A percentile compares a stretch with the other conserved stretches of the same genome.
Conservation (phyloP, 2,888 invertebrate species). For the Rugalucina vietnamica region DNA sequence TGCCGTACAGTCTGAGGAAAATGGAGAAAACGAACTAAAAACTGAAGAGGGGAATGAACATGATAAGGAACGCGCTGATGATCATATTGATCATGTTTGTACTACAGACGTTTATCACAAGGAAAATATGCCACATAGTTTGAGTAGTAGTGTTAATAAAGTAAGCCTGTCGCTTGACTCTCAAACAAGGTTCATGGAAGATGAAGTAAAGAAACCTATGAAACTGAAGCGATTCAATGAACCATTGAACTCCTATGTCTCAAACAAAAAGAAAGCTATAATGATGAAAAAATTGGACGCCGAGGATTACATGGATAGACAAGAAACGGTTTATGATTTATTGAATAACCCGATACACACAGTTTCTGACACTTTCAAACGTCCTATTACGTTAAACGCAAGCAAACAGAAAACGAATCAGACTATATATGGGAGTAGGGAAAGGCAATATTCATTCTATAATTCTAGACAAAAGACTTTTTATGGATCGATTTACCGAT, state of each 20-base stretch:
- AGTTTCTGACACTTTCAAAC: neutral
- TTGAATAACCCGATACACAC: neutral
- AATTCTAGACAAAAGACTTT: slow-evolving; percentile 9
- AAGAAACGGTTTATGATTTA: slow-evolving; percentile 31
- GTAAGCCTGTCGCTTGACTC: slow-evolving; percentile 64
- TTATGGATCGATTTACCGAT: slow-evolving; percentile 15
- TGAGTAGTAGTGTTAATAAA: slow-evolving; percentile 52
- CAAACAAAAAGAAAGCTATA: slow-evolving; percentile 47
- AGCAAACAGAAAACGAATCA: neutral
- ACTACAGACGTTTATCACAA: neutral
- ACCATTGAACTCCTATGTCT: slow-evolving; percentile 67
- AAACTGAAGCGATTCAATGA: slow-evolving; percentile 68
- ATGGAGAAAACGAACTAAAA: slow-evolving; percentile 23
- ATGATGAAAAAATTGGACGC: slow-evolving; percentile 27
- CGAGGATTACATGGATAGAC: slow-evolving; percentile 22
- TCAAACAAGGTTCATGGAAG: no score
- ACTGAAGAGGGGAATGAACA: neutral
- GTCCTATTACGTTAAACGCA: neutral
- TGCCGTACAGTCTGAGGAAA: slow-evolving; percentile 19
- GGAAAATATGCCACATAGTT: neutral
- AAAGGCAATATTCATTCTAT: neutral
- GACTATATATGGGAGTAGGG: neutral
- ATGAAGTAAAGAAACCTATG: slow-evolving; percentile 26
- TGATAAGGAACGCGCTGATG: slow-evolving; percentile 11
- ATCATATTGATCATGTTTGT: no score